Percentiles rank a stretch among this genome's conserved stretches.
phyloP scores from a whole-genome alignment of 2,113 vertebrate species.

The Heterocephalus glaber region DNA sequence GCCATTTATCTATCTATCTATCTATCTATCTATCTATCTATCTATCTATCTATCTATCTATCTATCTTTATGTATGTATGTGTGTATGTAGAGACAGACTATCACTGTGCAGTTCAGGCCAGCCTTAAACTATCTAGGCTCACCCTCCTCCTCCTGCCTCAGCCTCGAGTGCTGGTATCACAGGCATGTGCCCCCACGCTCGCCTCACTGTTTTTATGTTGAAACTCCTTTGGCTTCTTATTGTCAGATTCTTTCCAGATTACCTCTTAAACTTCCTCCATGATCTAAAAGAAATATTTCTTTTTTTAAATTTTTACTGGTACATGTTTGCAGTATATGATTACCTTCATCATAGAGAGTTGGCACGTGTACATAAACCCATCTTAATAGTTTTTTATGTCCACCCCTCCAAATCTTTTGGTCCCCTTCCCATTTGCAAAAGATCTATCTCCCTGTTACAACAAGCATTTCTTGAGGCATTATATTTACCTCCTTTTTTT shows the following conservation, averaged over 20 bases:
- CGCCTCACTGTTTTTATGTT: too few relatives aligned
- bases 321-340: not conserved
- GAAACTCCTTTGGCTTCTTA: not conserved
- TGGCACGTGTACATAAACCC: not conserved
- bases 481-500: not conserved
- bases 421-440: not conserved
- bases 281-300: not conserved
- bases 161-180: not conserved
- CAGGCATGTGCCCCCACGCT: not conserved
- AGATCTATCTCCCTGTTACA: not conserved
- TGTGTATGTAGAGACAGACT: too few relatives aligned
- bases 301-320: not conserved
- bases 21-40: too few relatives aligned
- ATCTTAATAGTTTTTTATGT: not conserved
- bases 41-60: too few relatives aligned
- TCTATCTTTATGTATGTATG: too few relatives aligned
- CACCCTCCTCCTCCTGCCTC: not conserved
- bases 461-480: not conserved
- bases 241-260: not conserved
- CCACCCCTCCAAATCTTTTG: not conserved
- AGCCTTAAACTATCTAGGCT: not conserved
- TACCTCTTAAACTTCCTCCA: not conserved
- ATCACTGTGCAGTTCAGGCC: not conserved
- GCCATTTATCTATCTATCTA: not conserved
- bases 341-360: not conserved